Evolutionary conservation across 2,888 invertebrate genomes (phyloP).

Genomic region (Teleogryllus oceanicus): DNA sequence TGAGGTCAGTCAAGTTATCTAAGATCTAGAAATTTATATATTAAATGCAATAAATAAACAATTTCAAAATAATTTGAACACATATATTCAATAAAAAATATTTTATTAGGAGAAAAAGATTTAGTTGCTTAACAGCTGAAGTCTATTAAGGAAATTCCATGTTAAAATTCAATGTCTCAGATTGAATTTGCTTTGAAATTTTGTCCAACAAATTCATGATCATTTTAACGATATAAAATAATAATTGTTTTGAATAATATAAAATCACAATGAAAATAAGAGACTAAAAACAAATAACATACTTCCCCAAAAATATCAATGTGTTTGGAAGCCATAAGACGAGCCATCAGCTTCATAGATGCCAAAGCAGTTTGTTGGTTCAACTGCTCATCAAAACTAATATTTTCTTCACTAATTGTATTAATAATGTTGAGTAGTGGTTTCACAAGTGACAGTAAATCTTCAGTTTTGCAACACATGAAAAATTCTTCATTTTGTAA

Average conservation of each 20-base stretch:
- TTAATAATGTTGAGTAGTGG: slow-evolving; percentile 35
- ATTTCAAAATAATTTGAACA: no score
- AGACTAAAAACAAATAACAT: background rate
- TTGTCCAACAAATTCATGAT: background rate
- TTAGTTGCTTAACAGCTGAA: no score
- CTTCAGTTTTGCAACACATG: slow-evolving; percentile 38
- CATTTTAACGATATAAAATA: background rate
- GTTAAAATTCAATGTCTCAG: no score
- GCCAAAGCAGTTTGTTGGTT: slow-evolving; percentile 80
- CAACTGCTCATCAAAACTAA: slow-evolving; percentile 50
- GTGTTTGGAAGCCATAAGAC: slow-evolving; percentile 63
- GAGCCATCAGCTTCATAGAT: slow-evolving; percentile 77
- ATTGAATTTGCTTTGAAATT: slow-evolving; percentile 19
- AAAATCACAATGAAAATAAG: background rate
- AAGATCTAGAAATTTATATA: slow-evolving; percentile 52
- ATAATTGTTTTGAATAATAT: background rate
- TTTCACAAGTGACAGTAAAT: slow-evolving; percentile 32
- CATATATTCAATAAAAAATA: no score
- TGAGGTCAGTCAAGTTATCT: slow-evolving; percentile 62
- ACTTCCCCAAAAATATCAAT: slow-evolving; percentile 66
- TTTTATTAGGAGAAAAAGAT: no score
- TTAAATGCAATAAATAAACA: no score
- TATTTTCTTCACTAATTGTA: slow-evolving; percentile 49
- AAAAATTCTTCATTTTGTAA: slow-evolving; percentile 66
- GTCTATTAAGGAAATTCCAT: no score